Conservation (phyloP, 2,113 vertebrate genomes). For the Gymnocephalus cernua region DNA sequence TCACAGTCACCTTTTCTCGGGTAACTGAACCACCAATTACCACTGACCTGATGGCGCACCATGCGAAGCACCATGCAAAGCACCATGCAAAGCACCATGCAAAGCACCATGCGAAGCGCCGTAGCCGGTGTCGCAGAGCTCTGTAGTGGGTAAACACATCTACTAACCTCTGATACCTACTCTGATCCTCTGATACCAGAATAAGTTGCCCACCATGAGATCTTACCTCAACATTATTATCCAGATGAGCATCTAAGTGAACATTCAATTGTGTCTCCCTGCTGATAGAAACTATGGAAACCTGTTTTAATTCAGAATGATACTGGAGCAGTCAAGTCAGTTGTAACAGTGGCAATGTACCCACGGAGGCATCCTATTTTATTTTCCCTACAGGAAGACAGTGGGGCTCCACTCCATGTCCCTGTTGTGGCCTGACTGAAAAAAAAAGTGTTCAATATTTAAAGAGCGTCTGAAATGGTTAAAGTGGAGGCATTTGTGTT, state of each 20-base stretch:
- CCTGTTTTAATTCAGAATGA: conserved; percentile 18
- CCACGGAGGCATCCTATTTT: conserved; percentile 14
- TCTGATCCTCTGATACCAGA: background rate
- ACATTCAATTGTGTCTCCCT: background rate
- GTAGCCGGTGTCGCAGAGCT: too few species aligned
- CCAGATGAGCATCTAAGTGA: conserved; percentile 21
- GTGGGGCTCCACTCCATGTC: background rate
- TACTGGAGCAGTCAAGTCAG: conserved; percentile 5
- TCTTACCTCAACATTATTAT: conserved; percentile 21
- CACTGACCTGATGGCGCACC: too few species aligned
- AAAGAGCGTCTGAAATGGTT: background rate
- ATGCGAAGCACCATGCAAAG: too few species aligned
- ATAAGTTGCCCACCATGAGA: background rate
- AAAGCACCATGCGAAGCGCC: too few species aligned
- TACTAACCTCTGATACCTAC: too few species aligned
- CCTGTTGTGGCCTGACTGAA: background rate
- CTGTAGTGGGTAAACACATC: too few species aligned
- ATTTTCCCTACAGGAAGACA: conserved; percentile 15
- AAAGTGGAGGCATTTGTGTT: background rate
- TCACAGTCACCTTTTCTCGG: too few species aligned
- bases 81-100: too few species aligned
- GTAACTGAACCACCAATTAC: too few species aligned
- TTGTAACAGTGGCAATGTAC: background rate
- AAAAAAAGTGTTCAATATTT: background rate
- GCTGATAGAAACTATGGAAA: conserved; percentile 37